Percentiles rank a stretch among this genome's conserved stretches.
phyloP scores from a whole-genome alignment of 2,888 invertebrate species.

The Xylocampa areola region DNA sequence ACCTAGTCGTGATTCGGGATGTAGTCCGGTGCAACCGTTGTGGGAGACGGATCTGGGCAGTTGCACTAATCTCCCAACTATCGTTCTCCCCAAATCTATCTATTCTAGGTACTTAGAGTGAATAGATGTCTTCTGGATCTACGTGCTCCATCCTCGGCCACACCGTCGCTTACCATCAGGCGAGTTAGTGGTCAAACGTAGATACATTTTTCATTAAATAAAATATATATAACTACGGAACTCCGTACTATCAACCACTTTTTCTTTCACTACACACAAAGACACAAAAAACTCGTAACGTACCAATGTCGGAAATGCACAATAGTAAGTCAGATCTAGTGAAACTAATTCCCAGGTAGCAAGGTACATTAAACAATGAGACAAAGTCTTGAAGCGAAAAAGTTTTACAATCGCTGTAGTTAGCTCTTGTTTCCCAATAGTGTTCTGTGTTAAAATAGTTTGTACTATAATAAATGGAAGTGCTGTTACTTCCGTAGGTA shows the following conservation, averaged over 20 bases:
- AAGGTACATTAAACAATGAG: slow-evolving; percentile 77
- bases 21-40: no score
- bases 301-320: slow-evolving; percentile 17
- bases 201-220: not conserved
- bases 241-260: not conserved
- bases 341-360: slow-evolving; percentile 47
- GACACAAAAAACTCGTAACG: not conserved
- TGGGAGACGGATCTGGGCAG: no score
- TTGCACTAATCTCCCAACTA: no score
- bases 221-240: slow-evolving; percentile 1
- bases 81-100: no score
- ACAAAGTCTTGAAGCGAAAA: slow-evolving; percentile 77
- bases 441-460: slow-evolving; percentile 34
- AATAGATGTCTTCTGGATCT: no score
- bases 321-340: slow-evolving; percentile 20
- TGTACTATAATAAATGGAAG: slow-evolving; percentile 7
- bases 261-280: slow-evolving; percentile 1
- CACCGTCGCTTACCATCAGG: no score
- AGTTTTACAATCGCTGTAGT: slow-evolving; percentile 76
- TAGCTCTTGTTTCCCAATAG: slow-evolving; percentile 23
- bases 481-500: slow-evolving; percentile 12
- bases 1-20: no score
- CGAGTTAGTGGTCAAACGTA: not conserved
- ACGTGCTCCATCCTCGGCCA: no score
- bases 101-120: no score